Evolutionary conservation across 2,797 vertebrate genomes (phyloP).

Genomic region (Urophycis tenuis): DNA sequence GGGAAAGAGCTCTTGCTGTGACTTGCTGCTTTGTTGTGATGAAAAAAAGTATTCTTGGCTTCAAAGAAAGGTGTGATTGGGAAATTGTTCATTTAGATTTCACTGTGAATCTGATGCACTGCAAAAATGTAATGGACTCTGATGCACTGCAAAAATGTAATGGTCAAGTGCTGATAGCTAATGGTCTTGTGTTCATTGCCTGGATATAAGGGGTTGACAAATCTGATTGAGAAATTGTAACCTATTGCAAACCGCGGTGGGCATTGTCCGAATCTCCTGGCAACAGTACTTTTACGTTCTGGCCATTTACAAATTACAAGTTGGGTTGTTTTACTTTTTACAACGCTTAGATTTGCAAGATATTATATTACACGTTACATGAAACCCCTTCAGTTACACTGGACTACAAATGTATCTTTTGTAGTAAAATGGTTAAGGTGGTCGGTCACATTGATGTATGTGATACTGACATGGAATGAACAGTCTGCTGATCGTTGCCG

Average conservation of each 20-base stretch:
- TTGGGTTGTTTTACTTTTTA: background rate
- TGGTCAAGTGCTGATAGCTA: background rate
- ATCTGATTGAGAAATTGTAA: background rate
- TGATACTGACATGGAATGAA: background rate
- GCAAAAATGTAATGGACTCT: background rate
- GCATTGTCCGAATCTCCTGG: background rate
- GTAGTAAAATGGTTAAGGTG: background rate
- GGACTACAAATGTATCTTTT: background rate
- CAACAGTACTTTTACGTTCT: background rate
- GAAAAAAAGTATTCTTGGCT: background rate
- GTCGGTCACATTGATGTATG: background rate
- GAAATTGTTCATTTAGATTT: background rate
- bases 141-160: background rate
- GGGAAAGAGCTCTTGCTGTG: background rate
- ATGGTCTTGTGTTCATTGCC: background rate
- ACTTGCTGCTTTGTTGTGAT: background rate
- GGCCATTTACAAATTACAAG: background rate
- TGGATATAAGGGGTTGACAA: background rate
- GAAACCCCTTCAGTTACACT: background rate
- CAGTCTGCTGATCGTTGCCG: background rate
- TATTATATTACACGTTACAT: background rate
- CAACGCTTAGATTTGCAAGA: background rate
- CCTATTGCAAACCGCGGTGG: background rate
- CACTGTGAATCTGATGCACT: background rate
- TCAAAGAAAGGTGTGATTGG: background rate